Evolutionary conservation across 2,888 invertebrate genomes (phyloP).

Genomic region (Plutella xylostella): DNA sequence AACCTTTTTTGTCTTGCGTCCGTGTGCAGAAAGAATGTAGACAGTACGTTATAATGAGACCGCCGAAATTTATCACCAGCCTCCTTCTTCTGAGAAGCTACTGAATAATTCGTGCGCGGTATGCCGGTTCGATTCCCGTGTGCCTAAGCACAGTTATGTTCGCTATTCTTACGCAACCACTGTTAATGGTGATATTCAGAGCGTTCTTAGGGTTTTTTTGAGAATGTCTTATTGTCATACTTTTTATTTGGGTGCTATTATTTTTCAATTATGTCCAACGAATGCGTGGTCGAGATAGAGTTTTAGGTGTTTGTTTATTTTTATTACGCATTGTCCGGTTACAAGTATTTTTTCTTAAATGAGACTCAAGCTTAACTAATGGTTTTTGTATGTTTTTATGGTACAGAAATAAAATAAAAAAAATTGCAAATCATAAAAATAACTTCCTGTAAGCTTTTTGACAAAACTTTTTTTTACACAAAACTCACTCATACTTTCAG

Average conservation of each 20-base stretch:
- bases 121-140: constrained; percentile 50
- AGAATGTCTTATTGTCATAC: not conserved
- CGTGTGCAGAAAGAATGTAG: constrained; percentile 58
- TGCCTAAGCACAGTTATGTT: constrained; percentile 44
- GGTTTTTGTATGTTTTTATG: no score
- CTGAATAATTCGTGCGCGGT: constrained; percentile 53
- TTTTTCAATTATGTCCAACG: not conserved
- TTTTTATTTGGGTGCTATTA: not conserved
- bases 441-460: no score
- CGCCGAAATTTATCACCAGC: constrained; percentile 50
- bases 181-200: not conserved
- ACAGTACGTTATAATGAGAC: constrained; percentile 61
- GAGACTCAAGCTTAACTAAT: no score
- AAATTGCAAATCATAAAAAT: no score
- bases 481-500: no score
- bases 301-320: no score
- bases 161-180: constrained; percentile 60
- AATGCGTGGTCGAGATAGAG: no score
- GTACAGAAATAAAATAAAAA: no score
- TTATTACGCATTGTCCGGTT: no score
- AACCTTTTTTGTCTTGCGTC: constrained; percentile 49
- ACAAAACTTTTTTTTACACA: no score
- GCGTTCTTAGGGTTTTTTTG: not conserved
- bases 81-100: constrained; percentile 50
- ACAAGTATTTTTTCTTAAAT: no score